Base-by-base conservation (phyloP, 2,888 invertebrate genomes). In the Rhabditoides inermis region DNA sequence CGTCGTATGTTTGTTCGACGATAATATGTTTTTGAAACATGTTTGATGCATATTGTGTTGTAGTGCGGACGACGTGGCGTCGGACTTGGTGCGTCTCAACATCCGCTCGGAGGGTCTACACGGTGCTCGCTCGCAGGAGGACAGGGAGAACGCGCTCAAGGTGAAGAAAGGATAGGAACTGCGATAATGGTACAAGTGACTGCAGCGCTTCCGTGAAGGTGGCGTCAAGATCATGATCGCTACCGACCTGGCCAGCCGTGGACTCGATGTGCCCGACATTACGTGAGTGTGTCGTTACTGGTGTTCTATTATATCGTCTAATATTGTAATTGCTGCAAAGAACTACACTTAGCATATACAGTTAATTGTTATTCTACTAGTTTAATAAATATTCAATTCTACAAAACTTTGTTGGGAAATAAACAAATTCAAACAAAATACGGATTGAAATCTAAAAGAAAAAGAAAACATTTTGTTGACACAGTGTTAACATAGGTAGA, bases 221-320 rank as follows among this genome's bases (percentile, higher is more conserved):
- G 80, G 81, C 1, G 87, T 88, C 0, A 84, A 83, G 57, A 87
- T 94, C 63, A 81, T 94, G 25, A 84, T 94, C 48, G 92, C 92
- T 0, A 94, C 94, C 0, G 94, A 94, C 81, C 88, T 94, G 1
- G 92, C 91, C 2, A 89, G 90, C 4, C 83, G 94, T 61, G 94
- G 94, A 1, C 84, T 94, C 49, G 94, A 94, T 76, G 90, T 80
- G 5, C 76, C 76, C 45, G 80, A 80, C 60, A 77, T 80, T 40
- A 80, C 79, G 77, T 67, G 15, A 45, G 61, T 52, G n/a, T 15
- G 28, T 36, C 27, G 39, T 15, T 41, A 6, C 3, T 10, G 5
- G 3, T 4, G 30, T 6, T 36, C 12, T 27, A 15, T 27, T 36
- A n/a, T n/a, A 12, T 30, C 32, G 4, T 7, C n/a, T 5, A 27